These are phyloP conservation scores for Pseudopipra pipra DNA, from an alignment of 2,113 vertebrate species.

Conservation along the genomic window DNA sequence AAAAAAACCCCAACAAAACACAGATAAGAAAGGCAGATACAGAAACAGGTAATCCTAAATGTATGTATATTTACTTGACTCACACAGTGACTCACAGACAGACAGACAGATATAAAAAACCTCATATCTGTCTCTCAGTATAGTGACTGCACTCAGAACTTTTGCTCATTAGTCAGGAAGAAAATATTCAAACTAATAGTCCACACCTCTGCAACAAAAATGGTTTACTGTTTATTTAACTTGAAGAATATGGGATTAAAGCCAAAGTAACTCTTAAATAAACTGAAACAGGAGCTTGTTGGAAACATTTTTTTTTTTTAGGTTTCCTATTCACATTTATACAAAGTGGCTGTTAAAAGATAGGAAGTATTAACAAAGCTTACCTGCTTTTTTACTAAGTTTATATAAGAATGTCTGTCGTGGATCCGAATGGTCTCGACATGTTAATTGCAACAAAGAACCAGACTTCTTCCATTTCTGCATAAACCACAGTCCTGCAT, in stretches of 20 bases:
- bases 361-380: background rate
- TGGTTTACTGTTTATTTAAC: background rate
- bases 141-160: background rate
- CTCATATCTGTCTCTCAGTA: background rate
- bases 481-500: constrained; percentile 97
- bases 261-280: background rate
- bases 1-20: background rate
- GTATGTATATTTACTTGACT: background rate
- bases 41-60: background rate
- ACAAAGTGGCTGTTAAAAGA: background rate
- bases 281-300: background rate
- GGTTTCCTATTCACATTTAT: background rate
- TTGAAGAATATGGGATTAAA: background rate
- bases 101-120: background rate
- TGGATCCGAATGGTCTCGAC: constrained; percentile 96
- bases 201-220: background rate
- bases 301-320: background rate
- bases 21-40: background rate
- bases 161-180: background rate
- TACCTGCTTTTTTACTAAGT: constrained; percentile 97
- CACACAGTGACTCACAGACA: background rate
- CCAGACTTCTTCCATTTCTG: constrained; percentile 99
- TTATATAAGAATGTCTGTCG: constrained; percentile 98
- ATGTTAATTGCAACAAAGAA: constrained; percentile 92
- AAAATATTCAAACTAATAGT: background rate